Base-by-base conservation (phyloP, 1,140 invertebrate genomes). In the Aphelinus certus region DNA sequence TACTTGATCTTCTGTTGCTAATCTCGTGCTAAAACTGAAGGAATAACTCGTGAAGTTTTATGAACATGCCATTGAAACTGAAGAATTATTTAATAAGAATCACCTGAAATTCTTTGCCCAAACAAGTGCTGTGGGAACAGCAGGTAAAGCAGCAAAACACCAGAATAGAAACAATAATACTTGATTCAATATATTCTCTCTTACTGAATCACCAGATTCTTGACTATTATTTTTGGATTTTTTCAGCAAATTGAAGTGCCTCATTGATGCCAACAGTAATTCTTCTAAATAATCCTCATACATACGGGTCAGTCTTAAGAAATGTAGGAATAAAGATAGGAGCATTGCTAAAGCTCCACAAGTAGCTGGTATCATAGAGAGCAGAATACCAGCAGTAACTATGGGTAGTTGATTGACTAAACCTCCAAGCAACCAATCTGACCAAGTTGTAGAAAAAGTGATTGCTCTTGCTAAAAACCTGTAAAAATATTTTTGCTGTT, bases 201-300 rank as follows among this genome's bases (percentile, higher is more conserved):
- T 78, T 47, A 70, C 79, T 60, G 53, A 77, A 61, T 82, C 63
- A 9, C 77, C 73, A 0, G 75, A 70, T 51, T 77, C 58, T 7
- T 75, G 46, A 2, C 75, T 7, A 51, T 77, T 80, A 5, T 75
- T 66, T 61, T 55, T 66, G 71, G 73, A 68, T 69, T 51, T 76
- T 78, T 80, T 82, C 3, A 81, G 75, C 26, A 81, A 76, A 69
- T 77, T 78, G 56, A 83, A 82, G 47, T 80, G 77, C 53, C 80
- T 80, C 7, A 88, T 79, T 1, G 83, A 81, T 3, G 81, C 76
- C 63, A 87, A 77, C 10, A 88, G 80, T 10, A 91, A 89, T 81
- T 92, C 90, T 85, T 94, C 93, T 10, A 94, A 81, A 80, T 92
- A 93, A 82, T 94, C 92, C 83, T 94, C 92, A 56, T 92, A 94